Base-by-base conservation (phyloP, 2,888 invertebrate species). In the Diachrysia chrysitis region DNA sequence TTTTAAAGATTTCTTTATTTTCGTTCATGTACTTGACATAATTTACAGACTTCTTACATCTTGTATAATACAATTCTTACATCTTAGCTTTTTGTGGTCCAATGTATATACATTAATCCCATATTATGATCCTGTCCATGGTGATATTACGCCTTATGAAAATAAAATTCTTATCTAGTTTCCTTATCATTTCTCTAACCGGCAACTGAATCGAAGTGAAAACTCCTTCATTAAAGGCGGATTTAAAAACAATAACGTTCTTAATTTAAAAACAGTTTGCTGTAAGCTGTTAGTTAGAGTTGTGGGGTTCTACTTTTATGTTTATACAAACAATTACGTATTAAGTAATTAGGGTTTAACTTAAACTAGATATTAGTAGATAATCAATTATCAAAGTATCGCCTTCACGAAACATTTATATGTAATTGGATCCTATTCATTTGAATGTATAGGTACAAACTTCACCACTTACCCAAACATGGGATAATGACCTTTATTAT, bases 381-480 rank as follows among this genome's bases (percentile, higher is more conserved):
- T 25, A 66, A 55, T 74, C 75, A 81, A 74, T 77, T 71, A 79
- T 67, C 58, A 66, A 53, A 68, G 79, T 77, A 69, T 81, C 77
- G 74, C 81, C 81, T 75, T 73, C 68, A 61, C 58, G 48, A 69
- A 72, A 74, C 67, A 73, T 74, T 71, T 71, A 69, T 77, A 81
- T 79, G 79, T 82, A 82, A 80, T 78, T 77, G 66, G 77, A 74
- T 74, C 73, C 73, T 66, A 76, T 80, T 78, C 69, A 78, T 82
- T 80, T 73, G 69, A 74, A 73, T 55, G 69, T 69, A n/a, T n/a
- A n/a, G n/a, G 66, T 61, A 62, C 69, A 58, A 66, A 65, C 68
- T 67, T 56, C 42, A 51, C 25, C 60, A 76, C 46, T 42, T 54
- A 60, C 32, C n/a, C 54, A 69, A 54, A 58, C 46, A 61, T 53